phyloP scores from a whole-genome alignment of 2,113 vertebrate genomes.

The Urocolius indicus region DNA sequence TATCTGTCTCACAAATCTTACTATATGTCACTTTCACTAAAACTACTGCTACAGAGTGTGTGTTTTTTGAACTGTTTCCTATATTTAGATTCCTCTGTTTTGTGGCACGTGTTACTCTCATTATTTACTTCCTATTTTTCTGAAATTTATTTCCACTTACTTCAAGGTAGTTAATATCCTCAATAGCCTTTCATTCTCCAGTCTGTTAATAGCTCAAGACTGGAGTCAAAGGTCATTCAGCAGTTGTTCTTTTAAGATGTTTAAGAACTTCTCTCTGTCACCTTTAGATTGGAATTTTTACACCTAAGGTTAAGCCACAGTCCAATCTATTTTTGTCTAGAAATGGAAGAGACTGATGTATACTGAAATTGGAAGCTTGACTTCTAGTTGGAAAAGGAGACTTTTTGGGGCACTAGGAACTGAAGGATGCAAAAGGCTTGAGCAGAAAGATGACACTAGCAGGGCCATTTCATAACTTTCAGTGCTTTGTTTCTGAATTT shows the following conservation, averaged over 20 bases:
- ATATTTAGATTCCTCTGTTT: background rate
- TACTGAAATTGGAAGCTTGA: background rate
- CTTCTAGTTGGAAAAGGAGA: background rate
- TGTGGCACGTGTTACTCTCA: background rate
- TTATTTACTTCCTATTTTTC: slow-evolving; percentile 52
- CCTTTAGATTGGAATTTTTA: background rate
- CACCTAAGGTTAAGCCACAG: background rate
- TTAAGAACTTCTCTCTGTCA: background rate
- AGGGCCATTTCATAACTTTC: background rate
- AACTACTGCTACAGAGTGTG: background rate
- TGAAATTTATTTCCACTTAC: slow-evolving; percentile 15
- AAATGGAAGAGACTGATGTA: background rate
- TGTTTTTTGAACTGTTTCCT: slow-evolving; percentile 21
- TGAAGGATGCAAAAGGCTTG: background rate
- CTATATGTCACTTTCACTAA: background rate
- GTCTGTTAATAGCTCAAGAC: background rate
- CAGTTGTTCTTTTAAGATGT: background rate
- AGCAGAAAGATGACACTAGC: background rate
- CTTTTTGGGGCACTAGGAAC: background rate
- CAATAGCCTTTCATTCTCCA: background rate
- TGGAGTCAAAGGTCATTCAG: slow-evolving; percentile 17
- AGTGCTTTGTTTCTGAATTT: background rate
- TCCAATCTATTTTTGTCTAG: background rate
- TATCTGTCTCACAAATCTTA: background rate
- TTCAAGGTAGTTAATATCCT: background rate